A percentile compares a stretch with the other conserved stretches of the same genome.
These are phyloP conservation scores for Eretmocerus hayati DNA, from an alignment of 2,888 invertebrate genomes.

Conservation along the genomic window DNA sequence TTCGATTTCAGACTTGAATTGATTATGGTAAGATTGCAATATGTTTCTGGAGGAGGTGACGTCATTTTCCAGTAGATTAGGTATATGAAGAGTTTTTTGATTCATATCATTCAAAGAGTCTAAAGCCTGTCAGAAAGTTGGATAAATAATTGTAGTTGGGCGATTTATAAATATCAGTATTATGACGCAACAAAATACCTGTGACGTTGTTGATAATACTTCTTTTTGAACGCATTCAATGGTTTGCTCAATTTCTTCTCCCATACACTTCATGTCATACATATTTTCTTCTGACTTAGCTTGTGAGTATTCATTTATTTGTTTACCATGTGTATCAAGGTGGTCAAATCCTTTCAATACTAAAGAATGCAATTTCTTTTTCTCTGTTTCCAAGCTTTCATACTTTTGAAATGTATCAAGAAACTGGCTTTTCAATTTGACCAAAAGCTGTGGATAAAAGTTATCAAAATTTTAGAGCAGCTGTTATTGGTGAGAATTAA, in stretches of 20 bases:
- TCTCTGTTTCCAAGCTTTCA: slow-evolving; percentile 17
- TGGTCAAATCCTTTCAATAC: slow-evolving; percentile 25
- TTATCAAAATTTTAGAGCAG: too few relatives aligned
- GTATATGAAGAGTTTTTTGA: slow-evolving; percentile 26
- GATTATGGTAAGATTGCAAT: slow-evolving; percentile 27
- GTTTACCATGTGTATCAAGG: slow-evolving; percentile 22
- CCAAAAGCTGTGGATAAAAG: slow-evolving; percentile 29
- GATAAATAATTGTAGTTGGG: too few relatives aligned
- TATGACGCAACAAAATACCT: slow-evolving; percentile 26
- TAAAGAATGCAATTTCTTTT: slow-evolving; percentile 22
- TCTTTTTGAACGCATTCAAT: slow-evolving; percentile 28
- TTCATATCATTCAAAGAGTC: too few relatives aligned
- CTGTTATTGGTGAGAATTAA: too few relatives aligned
- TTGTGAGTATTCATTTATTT: slow-evolving; percentile 23
- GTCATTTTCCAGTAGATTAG: slow-evolving; percentile 30
- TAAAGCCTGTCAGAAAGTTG: too few relatives aligned
- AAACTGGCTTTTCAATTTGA: slow-evolving; percentile 25
- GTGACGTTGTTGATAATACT: slow-evolving; percentile 26
- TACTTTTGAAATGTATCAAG: slow-evolving; percentile 20
- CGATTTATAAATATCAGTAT: slow-evolving; percentile 30
- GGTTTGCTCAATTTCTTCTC: slow-evolving; percentile 27
- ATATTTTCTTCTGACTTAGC: slow-evolving; percentile 20
- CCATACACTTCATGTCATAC: slow-evolving; percentile 24
- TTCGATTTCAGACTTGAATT: slow-evolving; percentile 24
- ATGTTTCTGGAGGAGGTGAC: slow-evolving; percentile 26